Base-by-base conservation (phyloP, 2,888 invertebrate genomes). In the Dolichopus griseipennis region DNA sequence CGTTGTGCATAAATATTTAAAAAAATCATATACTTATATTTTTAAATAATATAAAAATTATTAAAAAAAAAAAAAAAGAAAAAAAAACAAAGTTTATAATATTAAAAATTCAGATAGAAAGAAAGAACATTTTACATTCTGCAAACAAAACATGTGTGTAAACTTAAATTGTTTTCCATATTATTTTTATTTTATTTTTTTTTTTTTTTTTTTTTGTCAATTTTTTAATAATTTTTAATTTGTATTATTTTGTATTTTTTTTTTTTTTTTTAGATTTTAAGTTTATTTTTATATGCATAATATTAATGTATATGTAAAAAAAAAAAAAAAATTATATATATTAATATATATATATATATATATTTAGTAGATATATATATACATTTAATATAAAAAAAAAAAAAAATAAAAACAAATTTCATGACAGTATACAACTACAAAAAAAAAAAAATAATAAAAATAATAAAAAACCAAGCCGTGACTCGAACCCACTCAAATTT, bases 11-110 rank as follows among this genome's bases (percentile, higher is more conserved):
- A 52, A 52, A 52, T 12, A 52, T 18, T 52, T 43, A 43, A 43
- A 52, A 52, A 52, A 52, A 52, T 52, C 52, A 52, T 52, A 52
- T 52, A 52, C 52, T 52, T 52, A 52, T 52, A 52, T 52, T 52
- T 52, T 52, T 52, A 52, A 52, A 52, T 52, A 52, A 52, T 52
- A 52, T 18, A 52, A 52, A 52, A 52, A 52, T 52, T 52, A 52
- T 52, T 52, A 52, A 52, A 52, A 52, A 52, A 52, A 52, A 52
- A 52, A 18, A 52, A 2, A 52, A 43, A 6, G 12, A 52, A 52
- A 52, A 52, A 52, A 52, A 52, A 52, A 52, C 52, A 52, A 52
- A 52, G n/a, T 52, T 52, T 52, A 52, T 52, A 52, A 52, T 52
- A 52, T 52, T 52, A 52, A 52, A 43, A 43, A 52, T 52, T 52